A percentile compares a stretch with the other conserved stretches of the same genome.
phyloP scores from a whole-genome alignment of 2,888 invertebrate genomes.

The Apamea sordens region DNA sequence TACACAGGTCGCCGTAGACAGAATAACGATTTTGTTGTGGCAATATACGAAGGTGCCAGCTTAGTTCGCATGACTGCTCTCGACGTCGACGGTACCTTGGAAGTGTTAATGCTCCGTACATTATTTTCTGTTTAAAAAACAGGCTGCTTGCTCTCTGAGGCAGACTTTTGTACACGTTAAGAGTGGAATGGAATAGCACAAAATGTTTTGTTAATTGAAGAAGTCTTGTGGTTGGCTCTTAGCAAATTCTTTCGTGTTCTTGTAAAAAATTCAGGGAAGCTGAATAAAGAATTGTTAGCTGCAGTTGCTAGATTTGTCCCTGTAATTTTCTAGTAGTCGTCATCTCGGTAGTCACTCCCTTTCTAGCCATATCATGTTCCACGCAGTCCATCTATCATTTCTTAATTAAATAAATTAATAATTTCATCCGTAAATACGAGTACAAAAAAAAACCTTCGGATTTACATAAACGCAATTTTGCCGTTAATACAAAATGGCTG shows the following conservation, averaged over 20 bases:
- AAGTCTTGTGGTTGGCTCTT: background rate
- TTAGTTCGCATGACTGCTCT: constrained; percentile 50
- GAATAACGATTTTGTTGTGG: constrained; percentile 65
- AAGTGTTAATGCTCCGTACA: constrained; percentile 36
- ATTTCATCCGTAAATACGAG: background rate
- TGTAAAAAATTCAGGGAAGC: background rate
- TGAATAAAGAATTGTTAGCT: background rate
- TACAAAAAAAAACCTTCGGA: constrained; percentile 2
- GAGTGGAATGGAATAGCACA: background rate
- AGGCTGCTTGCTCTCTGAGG: background rate
- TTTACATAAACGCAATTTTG: constrained; percentile 36
- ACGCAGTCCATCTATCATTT: background rate
- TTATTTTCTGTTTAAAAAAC: constrained; percentile 28
- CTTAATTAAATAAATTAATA: background rate
- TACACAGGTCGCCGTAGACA: constrained; percentile 53
- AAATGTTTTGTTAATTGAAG: background rate
- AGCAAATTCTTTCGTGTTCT: background rate
- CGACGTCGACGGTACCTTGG: constrained; percentile 5
- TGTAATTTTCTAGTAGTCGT: background rate
- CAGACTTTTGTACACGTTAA: background rate
- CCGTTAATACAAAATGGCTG: constrained; percentile 42
- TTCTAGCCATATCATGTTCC: background rate
- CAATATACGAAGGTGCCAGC: constrained; percentile 56
- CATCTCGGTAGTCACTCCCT: background rate
- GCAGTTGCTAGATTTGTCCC: background rate